Evolutionary conservation across 2,888 invertebrate species (phyloP), one percentile per base, ranked within the genome.

Genomic region (Phorcus lineatus): DNA sequence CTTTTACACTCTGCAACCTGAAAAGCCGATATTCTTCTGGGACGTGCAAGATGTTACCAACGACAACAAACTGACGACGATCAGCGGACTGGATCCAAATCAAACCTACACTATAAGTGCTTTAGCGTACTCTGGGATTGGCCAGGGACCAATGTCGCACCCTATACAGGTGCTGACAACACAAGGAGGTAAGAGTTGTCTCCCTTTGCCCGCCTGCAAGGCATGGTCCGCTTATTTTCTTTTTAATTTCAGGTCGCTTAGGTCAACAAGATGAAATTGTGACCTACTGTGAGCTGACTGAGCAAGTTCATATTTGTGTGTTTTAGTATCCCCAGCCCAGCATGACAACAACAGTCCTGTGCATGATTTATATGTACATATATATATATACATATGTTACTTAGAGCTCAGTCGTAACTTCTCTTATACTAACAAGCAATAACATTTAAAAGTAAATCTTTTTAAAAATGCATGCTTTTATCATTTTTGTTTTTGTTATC

Each of bases 161-260:
- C 97, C 98, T n/a, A 97, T 98, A n/a, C 97, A 98, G 94, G 98
- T 99, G 89, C 97, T 98, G 94, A 99, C 98, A 40, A 97, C 98
- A 92, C 98, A 97, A 95, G 99, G 95, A 91, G 93, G 93, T 93
- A 88, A 86, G 92, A 76, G 53, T 76, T 55, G 28, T 54, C 55
- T 53, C 36, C 55, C 28, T 76, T 53, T 31, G 36, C 28, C 24
- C 19, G 76, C 78, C 47, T 22, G 47, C 22, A 24, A 40, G 40
- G 62, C 47, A 78, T 62, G 40, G 62, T 31, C 66, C 55, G 53
- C 55, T 55, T 54, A 19, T 53, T 53, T 76, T 31, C 31, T 17
- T 55, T 76, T 75, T 22, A 24, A 31, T 75, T 75, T 53, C 74
- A 75, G 74, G 74, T 19, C 31, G 53, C 52, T 53, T 76, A 54